Base-by-base conservation (phyloP, 2,113 vertebrate species). In the Erythrocercus mccallii region DNA sequence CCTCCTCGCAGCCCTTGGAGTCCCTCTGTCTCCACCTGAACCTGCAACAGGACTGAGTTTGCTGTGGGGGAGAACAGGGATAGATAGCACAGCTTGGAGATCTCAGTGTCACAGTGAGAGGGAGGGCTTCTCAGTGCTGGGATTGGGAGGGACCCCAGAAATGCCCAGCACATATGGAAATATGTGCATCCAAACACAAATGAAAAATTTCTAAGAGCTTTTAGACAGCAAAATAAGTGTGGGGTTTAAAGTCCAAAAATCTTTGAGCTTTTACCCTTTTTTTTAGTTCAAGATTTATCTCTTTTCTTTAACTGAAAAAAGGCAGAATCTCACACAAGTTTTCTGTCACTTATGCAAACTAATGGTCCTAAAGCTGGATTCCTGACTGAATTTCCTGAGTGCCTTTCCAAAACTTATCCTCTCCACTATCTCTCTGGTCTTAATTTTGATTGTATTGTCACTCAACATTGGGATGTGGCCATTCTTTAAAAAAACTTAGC, bases 101-200 rank as follows among this genome's bases (percentile, higher is more conserved):
- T n/a, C 9, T 15, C 2, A 2, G 24, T 21, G 30, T 27, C 54
- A 40, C 44, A 40, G 24, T 0, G 0, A 90, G 31, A 64, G n/a
- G 42, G 56, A 89, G 38, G 44, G 28, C 23, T 91, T 38, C 38
- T 50, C 45, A 40, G 17, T 25, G 22, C 69, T 60, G 40, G 31
- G 20, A 21, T 30, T 7, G 2, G 42, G n/a, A 93, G 20, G 8
- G 14, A 85, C 11, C 37, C 10, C 42, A 44, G 40, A 44, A 82
- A 3, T 31, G 48, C 12, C 15, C 53, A 85, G 25, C 11, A 48
- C 1, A 44, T 72, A 56, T 2, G 5, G 37, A 87, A 82, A 82
- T 57, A 24, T 9, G 37, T 69, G 31, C 37, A 57, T 73, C 24
- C 27, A 66, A 71, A 80, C 10, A 76, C 18, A n/a, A 54, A 14